Evolutionary conservation across 2,888 invertebrate species (phyloP), one percentile per base, ranked within the genome.

Genomic region (Agrilus mali): DNA sequence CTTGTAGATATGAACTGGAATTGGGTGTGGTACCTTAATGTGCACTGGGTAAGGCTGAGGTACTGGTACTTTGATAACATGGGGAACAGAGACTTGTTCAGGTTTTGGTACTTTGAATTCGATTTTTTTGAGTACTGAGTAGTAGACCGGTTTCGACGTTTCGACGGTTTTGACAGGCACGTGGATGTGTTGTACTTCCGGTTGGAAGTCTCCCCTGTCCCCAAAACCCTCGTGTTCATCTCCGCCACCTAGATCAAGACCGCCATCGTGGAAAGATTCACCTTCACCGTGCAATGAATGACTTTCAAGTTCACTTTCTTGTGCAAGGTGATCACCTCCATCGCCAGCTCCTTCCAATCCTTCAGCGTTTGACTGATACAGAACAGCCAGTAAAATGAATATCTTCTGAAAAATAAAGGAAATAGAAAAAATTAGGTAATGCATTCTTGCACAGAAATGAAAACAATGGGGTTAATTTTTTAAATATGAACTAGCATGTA

Each of bases 21-120:
- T 78, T 52, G 81, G 81, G 55, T 82, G 82, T 44, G 83, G 80
- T 36, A 83, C 77, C 1, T 74, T 62, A 2, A 83, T 75, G 55
- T 82, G 81, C 1, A 83, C 82, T 1, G 83, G 76, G 66, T 82
- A 82, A 2, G 84, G 84, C 46, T 83, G 80, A 2, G 83, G 83
- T 38, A 84, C 82, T 44, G 81, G 78, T 22, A 84, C 72, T 61
- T 79, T 80, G 50, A 83, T 70, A 55, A 77, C 74, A 61, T 78
- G 77, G 31, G 79, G 83, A 14, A 82, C 80, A 7, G 80, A 77
- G 1, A 82, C 77, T 1, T 80, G 79, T 17, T 82, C 77, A 0
- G 82, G 80, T 55, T 83, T 82, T 0, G 82, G 83, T 38, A 82
- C 75, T n/a, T 82, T 79, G 12, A 82, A 74, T 1, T 80, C 82